A percentile compares a stretch with the other conserved stretches of the same genome.
Evolutionary conservation across 2,888 invertebrate species (phyloP).

Genomic region (Adineta ricciae): DNA sequence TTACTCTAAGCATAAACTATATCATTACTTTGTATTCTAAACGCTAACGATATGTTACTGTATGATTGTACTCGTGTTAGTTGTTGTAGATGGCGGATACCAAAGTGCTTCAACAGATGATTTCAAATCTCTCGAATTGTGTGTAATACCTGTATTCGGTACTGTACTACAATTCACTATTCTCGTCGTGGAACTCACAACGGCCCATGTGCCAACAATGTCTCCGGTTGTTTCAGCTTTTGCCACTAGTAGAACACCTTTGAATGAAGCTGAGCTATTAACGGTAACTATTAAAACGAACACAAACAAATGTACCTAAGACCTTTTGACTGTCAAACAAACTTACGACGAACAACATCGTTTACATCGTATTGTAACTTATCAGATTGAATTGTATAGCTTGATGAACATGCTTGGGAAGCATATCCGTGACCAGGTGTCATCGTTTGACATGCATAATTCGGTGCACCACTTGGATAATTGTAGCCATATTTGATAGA

Average conservation of each 20-base stretch:
- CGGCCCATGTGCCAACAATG: neutral
- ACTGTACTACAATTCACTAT: neutral
- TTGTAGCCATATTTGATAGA: neutral
- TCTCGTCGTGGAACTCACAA: neutral
- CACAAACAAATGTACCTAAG: too few species aligned
- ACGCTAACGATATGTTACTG: neutral
- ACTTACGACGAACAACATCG: neutral
- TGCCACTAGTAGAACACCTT: neutral
- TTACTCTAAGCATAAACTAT: neutral
- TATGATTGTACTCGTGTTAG: neutral
- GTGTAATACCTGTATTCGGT: neutral
- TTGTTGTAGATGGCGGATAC: neutral
- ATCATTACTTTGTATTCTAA: neutral
- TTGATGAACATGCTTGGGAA: neutral
- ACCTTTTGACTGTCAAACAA: too few species aligned
- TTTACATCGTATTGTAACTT: neutral
- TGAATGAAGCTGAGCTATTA: neutral
- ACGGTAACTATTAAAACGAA: neutral
- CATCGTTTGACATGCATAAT: neutral
- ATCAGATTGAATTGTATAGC: neutral
- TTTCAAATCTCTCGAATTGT: neutral
- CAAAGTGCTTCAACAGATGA: neutral
- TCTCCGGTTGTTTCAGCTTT: neutral
- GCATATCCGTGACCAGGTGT: neutral
- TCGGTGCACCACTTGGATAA: neutral